A percentile compares a stretch with the other conserved stretches of the same genome.
phyloP scores from a whole-genome alignment of 2,888 invertebrate genomes.

The Eilema sororculum region DNA sequence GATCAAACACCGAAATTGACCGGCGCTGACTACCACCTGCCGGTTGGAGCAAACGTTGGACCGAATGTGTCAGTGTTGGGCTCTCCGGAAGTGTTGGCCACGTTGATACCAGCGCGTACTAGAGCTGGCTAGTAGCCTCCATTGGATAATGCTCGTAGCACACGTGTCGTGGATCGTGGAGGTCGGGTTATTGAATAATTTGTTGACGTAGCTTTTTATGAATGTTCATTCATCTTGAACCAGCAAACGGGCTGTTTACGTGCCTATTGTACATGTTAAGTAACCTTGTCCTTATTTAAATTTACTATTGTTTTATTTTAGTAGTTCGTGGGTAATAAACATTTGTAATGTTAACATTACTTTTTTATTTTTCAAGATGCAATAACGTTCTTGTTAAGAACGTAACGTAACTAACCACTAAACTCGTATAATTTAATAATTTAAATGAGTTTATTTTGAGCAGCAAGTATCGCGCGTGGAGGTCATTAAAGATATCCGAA shows the following conservation, averaged over 20 bases:
- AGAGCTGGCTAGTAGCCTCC: constrained; percentile 56
- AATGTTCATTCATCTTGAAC: constrained; percentile 39
- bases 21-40: constrained; percentile 59
- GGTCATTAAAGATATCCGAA: neutral
- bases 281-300: constrained; percentile 16
- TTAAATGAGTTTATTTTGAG: neutral
- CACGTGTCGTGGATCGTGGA: constrained; percentile 33
- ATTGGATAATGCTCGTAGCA: constrained; percentile 55
- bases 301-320: constrained; percentile 9
- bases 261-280: constrained; percentile 12
- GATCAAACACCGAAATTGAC: constrained; percentile 63
- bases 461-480: too few species aligned
- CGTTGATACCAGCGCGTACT: constrained; percentile 52
- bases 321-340: neutral
- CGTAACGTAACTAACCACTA: neutral
- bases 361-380: neutral
- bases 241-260: constrained; percentile 10
- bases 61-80: constrained; percentile 42
- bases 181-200: constrained; percentile 42
- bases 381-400: neutral
- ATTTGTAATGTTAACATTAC: neutral
- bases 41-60: constrained; percentile 43
- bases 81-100: constrained; percentile 39
- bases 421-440: neutral
- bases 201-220: constrained; percentile 27